phyloP scores from a whole-genome alignment of 2,797 vertebrate genomes.

The Anguilla marmorata region DNA sequence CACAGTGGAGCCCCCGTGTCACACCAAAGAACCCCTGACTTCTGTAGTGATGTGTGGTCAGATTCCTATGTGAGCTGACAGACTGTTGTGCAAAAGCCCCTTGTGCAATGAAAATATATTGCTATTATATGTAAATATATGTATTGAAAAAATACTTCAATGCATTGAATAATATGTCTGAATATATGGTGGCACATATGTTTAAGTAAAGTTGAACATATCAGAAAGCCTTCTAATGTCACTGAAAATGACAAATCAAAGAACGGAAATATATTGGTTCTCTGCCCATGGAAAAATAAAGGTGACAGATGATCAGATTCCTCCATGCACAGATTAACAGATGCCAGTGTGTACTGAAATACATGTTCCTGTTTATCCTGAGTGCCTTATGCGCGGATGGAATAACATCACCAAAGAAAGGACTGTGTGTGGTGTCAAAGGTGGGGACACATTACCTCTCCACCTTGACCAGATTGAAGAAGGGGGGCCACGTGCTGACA shows the following conservation, averaged over 20 bases:
- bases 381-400: neutral
- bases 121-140: no score
- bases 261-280: neutral
- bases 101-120: neutral
- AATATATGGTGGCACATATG: neutral
- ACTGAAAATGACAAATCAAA: neutral
- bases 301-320: neutral
- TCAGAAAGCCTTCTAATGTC: neutral
- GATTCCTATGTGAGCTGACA: neutral
- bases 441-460: conserved; percentile 78
- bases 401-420: neutral
- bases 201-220: neutral
- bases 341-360: neutral
- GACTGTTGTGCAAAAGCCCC: neutral
- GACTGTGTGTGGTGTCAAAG: neutral
- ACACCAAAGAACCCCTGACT: neutral
- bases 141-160: no score
- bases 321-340: neutral
- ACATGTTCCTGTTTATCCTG: neutral
- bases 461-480: conserved; percentile 93
- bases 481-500: conserved; percentile 90
- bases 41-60: neutral
- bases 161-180: no score
- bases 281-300: no score
- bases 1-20: neutral